These are phyloP conservation scores for Amphipoea oculea DNA, from an alignment of 2,888 invertebrate species.

Conservation along the genomic window DNA sequence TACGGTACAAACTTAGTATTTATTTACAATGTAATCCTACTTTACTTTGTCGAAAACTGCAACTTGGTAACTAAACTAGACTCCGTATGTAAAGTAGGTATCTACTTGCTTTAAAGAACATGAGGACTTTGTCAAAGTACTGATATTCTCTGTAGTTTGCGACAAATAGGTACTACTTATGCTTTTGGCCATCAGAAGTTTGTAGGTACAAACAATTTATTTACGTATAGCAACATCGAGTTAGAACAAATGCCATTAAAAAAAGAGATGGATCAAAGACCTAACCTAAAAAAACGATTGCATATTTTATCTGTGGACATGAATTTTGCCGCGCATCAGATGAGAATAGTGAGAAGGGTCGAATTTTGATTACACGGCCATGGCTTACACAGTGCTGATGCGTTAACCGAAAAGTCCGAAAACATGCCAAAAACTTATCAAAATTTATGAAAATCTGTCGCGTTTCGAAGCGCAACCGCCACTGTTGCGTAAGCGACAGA, in stretches of 20 bases:
- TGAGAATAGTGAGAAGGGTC: not conserved
- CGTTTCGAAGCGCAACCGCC: not conserved
- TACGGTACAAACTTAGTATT: conserved; percentile 48
- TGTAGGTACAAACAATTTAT: not conserved
- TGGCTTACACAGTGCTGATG: too few species aligned
- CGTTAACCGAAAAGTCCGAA: too few species aligned
- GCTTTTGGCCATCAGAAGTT: not conserved
- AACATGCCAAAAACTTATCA: too few species aligned
- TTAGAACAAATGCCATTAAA: not conserved
- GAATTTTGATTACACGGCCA: not conserved
- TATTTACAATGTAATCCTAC: conserved; percentile 60
- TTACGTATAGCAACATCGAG: not conserved
- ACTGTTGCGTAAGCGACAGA: not conserved
- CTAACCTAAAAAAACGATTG: not conserved
- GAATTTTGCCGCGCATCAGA: not conserved
- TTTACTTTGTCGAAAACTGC: conserved; percentile 56
- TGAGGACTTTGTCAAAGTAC: not conserved
- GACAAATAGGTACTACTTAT: not conserved
- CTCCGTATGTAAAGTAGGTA: not conserved
- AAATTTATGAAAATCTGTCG: too few species aligned
- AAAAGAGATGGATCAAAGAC: not conserved
- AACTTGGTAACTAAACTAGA: conserved; percentile 22
- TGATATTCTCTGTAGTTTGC: not conserved
- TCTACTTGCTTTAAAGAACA: conserved; percentile 14
- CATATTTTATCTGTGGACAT: not conserved